Conservation (phyloP, 1,140 invertebrate species). For the Philotrypesis tridentata region DNA sequence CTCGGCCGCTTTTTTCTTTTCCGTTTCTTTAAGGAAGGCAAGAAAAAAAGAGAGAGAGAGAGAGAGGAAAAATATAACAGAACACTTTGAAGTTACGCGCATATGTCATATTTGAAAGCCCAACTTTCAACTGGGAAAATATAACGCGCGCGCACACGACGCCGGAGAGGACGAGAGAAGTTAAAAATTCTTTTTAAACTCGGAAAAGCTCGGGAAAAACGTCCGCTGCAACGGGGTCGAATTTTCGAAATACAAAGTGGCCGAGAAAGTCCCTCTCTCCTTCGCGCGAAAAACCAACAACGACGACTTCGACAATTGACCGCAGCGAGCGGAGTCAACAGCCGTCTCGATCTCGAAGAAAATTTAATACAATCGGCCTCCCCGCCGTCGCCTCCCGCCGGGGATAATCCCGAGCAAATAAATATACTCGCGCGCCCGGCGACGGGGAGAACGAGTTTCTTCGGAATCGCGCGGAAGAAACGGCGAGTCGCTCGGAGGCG, state of each 20-base stretch:
- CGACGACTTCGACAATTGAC: not conserved
- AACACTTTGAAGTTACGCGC: not conserved
- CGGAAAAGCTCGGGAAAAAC: not conserved
- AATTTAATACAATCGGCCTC: not conserved
- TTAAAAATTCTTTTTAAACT: not conserved
- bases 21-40: not conserved
- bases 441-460: not conserved
- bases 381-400: not conserved
- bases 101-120: not conserved
- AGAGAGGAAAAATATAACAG: no score
- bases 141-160: not conserved
- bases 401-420: slow-evolving; percentile 2
- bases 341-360: not conserved
- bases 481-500: not conserved
- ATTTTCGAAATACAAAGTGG: not conserved
- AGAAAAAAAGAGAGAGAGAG: no score
- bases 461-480: not conserved
- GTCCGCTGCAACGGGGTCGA: not conserved
- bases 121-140: not conserved
- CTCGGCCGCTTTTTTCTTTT: no score
- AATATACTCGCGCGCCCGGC: not conserved
- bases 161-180: not conserved
- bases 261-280: not conserved
- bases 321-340: not conserved
- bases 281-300: no score